These are phyloP conservation scores for Acanthacorydalis orientalis DNA, from an alignment of 2,888 invertebrate species.

Conservation along the genomic window DNA sequence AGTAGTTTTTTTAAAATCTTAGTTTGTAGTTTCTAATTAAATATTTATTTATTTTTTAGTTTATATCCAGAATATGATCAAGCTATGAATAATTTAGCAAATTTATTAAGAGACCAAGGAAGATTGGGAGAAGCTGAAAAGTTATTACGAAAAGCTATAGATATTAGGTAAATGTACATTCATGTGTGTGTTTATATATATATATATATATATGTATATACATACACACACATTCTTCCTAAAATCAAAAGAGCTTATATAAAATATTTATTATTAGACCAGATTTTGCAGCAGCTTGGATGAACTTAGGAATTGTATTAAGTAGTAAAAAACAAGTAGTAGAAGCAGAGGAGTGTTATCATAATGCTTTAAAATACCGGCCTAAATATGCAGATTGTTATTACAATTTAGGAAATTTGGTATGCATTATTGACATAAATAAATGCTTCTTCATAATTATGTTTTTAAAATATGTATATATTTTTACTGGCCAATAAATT, in stretches of 20 bases:
- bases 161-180: constrained; percentile 39
- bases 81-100: constrained; percentile 87
- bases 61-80: constrained; percentile 73
- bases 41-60: constrained; percentile 19
- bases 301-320: constrained; percentile 91
- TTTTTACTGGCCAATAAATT: too few species aligned
- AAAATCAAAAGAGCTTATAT: not conserved
- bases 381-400: constrained; percentile 79
- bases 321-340: constrained; percentile 50
- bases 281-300: constrained; percentile 93
- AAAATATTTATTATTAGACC: constrained; percentile 29
- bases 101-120: constrained; percentile 58
- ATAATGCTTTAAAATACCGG: constrained; percentile 58
- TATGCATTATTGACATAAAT: constrained; percentile 23
- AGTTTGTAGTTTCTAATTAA: not conserved
- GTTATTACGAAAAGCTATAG: constrained; percentile 54
- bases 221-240: not conserved
- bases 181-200: not conserved
- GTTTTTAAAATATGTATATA: too few species aligned
- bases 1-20: not conserved
- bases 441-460: not conserved
- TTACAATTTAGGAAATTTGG: constrained; percentile 90
- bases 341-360: constrained; percentile 64
- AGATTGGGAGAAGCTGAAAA: constrained; percentile 52
- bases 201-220: not conserved